These are phyloP conservation scores for Tyto alba DNA, from an alignment of 2,113 vertebrate species.

Conservation along the genomic window DNA sequence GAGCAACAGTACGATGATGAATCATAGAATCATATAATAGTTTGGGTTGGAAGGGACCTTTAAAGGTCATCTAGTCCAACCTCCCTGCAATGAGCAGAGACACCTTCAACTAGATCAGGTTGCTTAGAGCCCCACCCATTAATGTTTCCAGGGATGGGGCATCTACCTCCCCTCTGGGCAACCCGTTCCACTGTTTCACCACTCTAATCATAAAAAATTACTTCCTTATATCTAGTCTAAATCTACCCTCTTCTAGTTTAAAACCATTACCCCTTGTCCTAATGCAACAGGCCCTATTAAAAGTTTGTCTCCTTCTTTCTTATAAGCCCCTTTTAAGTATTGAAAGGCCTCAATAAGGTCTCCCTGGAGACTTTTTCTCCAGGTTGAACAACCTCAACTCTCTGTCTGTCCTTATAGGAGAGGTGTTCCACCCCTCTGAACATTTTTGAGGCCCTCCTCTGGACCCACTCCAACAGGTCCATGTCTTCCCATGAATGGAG, in stretches of 20 bases:
- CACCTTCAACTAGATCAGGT: background rate
- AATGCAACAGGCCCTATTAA: background rate
- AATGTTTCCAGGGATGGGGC: background rate
- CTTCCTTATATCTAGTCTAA: background rate
- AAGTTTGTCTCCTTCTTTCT: background rate
- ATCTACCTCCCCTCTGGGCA: background rate
- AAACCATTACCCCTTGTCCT: background rate
- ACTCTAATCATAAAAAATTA: background rate
- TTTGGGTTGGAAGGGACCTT: background rate
- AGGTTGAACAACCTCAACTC: background rate
- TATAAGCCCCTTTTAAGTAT: background rate
- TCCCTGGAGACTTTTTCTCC: background rate
- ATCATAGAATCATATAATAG: background rate
- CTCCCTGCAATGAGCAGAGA: background rate
- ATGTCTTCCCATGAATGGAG: background rate
- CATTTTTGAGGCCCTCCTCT: background rate
- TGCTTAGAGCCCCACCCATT: background rate
- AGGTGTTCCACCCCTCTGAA: background rate
- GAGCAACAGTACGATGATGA: background rate
- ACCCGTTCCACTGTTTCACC: background rate
- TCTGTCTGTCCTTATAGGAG: background rate
- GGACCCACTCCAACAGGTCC: fast-evolving
- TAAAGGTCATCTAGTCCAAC: background rate
- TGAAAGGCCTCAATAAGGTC: background rate
- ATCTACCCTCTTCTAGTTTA: background rate